Percentiles rank a stretch among this genome's conserved stretches.
Conservation (phyloP, 2,888 invertebrate species). For the Cephus nigrinus region DNA sequence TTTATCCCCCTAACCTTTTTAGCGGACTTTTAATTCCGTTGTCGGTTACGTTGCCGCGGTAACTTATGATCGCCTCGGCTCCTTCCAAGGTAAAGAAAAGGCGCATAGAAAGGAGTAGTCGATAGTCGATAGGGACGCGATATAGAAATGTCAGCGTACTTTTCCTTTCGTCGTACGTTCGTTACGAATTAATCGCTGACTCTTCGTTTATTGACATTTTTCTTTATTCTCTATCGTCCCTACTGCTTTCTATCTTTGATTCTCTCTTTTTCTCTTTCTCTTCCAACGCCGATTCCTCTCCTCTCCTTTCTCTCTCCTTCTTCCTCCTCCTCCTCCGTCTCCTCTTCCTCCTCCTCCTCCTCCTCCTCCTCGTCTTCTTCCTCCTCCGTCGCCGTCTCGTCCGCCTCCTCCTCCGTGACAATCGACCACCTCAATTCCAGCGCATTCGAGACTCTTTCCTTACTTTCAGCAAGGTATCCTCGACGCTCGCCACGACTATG, state of each 20-base stretch:
- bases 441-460: constrained; percentile 7
- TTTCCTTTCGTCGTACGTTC: neutral
- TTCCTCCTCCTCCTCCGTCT: constrained; percentile 17
- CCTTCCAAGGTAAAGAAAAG: constrained; percentile 22
- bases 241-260: constrained; percentile 5
- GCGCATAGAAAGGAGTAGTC: constrained; percentile 19
- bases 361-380: constrained; percentile 17
- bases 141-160: neutral
- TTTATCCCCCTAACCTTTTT: constrained; percentile 62
- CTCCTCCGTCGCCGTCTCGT: constrained; percentile 10
- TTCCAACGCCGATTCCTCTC: neutral
- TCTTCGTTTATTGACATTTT: neutral
- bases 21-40: constrained; percentile 56
- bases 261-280: constrained; percentile 10
- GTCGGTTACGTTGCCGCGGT: constrained; percentile 9
- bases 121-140: neutral
- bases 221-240: constrained; percentile 20
- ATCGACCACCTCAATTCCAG: constrained; percentile 5
- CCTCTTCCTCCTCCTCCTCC: constrained; percentile 24
- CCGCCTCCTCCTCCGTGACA: neutral
- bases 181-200: neutral
- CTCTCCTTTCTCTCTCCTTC: constrained; percentile 16
- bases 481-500: neutral
- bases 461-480: constrained; percentile 3
- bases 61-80: constrained; percentile 21